Evolutionary conservation across 2,113 vertebrate species (phyloP).

Genomic region (Myxocyprinus asiaticus): DNA sequence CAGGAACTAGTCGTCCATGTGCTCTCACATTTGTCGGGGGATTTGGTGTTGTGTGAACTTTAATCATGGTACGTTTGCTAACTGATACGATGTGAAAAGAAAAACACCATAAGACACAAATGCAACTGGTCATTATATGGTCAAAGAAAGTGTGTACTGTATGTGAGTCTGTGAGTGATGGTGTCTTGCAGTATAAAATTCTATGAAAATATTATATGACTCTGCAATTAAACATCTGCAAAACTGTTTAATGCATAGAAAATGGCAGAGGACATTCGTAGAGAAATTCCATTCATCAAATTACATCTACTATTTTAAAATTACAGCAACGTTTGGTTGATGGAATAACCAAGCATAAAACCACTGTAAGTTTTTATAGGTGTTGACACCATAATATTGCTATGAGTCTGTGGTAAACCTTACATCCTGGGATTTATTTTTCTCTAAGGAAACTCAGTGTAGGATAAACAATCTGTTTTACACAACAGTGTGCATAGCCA

Average conservation of each 20-base stretch:
- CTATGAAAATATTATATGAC: not conserved
- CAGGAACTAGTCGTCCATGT: not conserved
- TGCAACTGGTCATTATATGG: not conserved
- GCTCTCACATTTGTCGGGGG: not conserved
- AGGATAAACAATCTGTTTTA: not conserved
- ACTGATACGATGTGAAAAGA: not conserved
- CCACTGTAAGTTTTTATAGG: not conserved
- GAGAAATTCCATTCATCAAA: not conserved
- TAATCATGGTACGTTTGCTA: not conserved
- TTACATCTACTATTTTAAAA: no score
- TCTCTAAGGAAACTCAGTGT: not conserved
- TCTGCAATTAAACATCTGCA: not conserved
- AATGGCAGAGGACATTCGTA: not conserved
- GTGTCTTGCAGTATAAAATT: not conserved
- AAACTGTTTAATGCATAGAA: not conserved
- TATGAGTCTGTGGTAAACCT: conserved; percentile 2
- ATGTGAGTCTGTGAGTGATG: not conserved
- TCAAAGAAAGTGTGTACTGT: not conserved
- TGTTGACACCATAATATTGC: not conserved
- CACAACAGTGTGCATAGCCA: not conserved
- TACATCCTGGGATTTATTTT: not conserved
- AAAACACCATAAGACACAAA: not conserved
- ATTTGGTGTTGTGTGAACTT: conserved; percentile 9
- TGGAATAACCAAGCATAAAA: not conserved
- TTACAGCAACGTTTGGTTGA: not conserved